Percentiles rank a stretch among this genome's conserved stretches.
Evolutionary conservation across 92 coral and sea anemone genomes (phyloP).

Genomic region (Bergia sp.): DNA sequence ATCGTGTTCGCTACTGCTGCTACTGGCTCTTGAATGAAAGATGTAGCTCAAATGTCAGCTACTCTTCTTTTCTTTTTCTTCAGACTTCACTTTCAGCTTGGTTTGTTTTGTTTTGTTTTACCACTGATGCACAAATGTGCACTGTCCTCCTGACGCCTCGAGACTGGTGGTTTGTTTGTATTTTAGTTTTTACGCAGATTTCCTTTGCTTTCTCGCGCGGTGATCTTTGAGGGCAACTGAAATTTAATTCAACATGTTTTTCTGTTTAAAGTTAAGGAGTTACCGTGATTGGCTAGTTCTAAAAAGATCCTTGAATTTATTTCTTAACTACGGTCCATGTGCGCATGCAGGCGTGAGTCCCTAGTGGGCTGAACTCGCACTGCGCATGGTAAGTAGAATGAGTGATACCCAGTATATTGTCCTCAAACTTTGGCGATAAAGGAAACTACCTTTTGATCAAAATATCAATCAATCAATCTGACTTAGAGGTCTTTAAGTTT

Average conservation of each 20-base stretch:
- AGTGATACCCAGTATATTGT: background rate
- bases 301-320: slow-evolving; percentile 1
- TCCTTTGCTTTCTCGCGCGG: background rate
- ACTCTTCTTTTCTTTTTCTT: background rate
- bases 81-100: background rate
- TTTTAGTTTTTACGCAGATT: background rate
- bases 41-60: background rate
- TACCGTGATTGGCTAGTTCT: slow-evolving; percentile 16
- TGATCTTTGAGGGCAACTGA: background rate
- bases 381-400: slow-evolving; percentile 1
- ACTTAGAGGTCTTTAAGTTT: background rate
- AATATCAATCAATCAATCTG: slow-evolving; percentile 8
- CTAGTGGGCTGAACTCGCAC: background rate
- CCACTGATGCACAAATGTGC: background rate
- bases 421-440: background rate
- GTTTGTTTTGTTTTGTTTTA: background rate
- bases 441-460: slow-evolving; percentile 17
- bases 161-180: background rate
- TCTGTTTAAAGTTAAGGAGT: slow-evolving; percentile 17
- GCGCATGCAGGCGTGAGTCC: background rate
- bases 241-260: slow-evolving; percentile 5
- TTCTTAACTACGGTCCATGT: background rate
- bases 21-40: background rate
- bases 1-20: too few relatives aligned
- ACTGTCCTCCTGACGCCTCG: background rate